Evolutionary conservation across 2,888 invertebrate genomes (phyloP).

Genomic region (Ormia ochracea): DNA sequence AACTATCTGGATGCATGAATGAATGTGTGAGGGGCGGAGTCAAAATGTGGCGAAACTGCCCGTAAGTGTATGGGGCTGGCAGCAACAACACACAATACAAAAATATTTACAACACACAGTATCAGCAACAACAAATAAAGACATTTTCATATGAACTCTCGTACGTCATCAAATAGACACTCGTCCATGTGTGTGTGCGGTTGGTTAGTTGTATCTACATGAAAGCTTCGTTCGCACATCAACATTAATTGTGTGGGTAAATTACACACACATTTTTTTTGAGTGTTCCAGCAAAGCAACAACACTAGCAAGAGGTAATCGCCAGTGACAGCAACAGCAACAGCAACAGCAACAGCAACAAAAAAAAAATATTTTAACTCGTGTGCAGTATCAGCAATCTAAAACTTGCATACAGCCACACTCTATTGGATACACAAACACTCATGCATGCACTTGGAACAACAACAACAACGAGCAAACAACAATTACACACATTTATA

Average conservation of each 20-base stretch:
- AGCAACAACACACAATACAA: conserved; percentile 57
- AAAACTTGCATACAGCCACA: conserved; percentile 25
- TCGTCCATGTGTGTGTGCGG: too few species aligned
- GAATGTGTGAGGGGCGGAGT: conserved; percentile 72
- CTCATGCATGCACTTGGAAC: too few species aligned
- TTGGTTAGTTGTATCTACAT: too few species aligned
- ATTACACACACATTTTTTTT: conserved; percentile 18
- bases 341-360: too few species aligned
- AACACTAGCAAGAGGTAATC: conserved; percentile 18
- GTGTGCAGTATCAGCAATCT: conserved; percentile 68
- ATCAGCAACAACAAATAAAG: conserved; percentile 35
- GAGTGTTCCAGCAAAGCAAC: conserved; percentile 36
- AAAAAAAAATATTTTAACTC: conserved; percentile 67
- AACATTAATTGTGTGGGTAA: conserved; percentile 11
- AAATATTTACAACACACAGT: conserved; percentile 52
- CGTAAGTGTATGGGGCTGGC: conserved; percentile 62
- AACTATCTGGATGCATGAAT: too few species aligned
- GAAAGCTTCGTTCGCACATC: conserved; percentile 27
- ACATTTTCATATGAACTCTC: neutral
- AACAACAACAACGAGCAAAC: conserved; percentile 46
- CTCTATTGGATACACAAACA: conserved; percentile 8
- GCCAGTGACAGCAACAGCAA: conserved; percentile 31
- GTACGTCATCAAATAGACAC: too few species aligned
- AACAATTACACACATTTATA: conserved; percentile 12
- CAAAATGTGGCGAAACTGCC: conserved; percentile 69